Base-by-base conservation (phyloP, 2,888 invertebrate genomes). In the Gibbula magus region DNA sequence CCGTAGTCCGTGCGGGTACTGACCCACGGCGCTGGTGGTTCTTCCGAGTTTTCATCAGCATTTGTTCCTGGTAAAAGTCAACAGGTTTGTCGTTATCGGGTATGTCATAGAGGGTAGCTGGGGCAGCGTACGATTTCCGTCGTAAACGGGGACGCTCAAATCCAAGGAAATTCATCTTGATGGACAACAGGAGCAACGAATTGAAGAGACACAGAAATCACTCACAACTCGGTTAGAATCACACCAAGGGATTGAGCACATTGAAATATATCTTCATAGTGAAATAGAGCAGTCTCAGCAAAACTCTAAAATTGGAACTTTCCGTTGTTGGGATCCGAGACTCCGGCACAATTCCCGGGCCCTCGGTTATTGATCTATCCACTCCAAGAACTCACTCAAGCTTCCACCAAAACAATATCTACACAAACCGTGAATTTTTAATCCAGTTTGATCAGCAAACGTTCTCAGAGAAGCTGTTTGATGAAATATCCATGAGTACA, bases 41-140 rank as follows among this genome's bases (percentile, higher is more conserved):
- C 67, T 84, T 85, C 74, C 86, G 80, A 8, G 85, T 81, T 81
- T 88, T 80, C 78, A 85, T 84, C 29, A 88, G 79, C 10, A 84
- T 77, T 45, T 85, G 86, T 52, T 86, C 86, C 76, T 88, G 88
- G 45, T 88, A 85, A 74, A 85, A 85, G 45, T 85, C 83, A 56
- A 88, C 85, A n/a, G 86, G 85, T 35, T 85, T 76, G 73, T 88
- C 87, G 80, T 87, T 85, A 83, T 89, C 89, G 7, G 89, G 89
- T 25, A 89, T 89, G 20, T 83, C 86, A 77, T 88, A 87, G 16
- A 89, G 82, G 1, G 81, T 78, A 0, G 84, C 83, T 1, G 86
- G 82, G 16, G 86, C 35, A 70, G 85, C 39, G 81, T 88, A 81
- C 78, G 89, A 89, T 77, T 86, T 84, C 22, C 89, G 84, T 35